Conservation (phyloP, 2,113 vertebrate species). For the Empidonax alnorum region DNA sequence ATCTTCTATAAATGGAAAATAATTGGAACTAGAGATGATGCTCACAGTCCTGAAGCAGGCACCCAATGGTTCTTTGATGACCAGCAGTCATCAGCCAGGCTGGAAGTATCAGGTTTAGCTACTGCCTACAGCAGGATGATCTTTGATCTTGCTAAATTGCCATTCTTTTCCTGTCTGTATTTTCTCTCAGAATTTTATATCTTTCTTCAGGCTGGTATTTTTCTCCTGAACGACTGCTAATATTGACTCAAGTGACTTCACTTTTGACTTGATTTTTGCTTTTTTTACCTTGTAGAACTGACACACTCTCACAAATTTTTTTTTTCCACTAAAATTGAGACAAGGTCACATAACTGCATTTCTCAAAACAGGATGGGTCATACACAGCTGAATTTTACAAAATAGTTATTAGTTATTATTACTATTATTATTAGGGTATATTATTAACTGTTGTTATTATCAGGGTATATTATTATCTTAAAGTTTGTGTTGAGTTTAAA, state of each 20-base stretch:
- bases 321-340: background rate
- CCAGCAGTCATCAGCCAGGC: background rate
- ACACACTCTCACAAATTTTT: background rate
- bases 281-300: background rate
- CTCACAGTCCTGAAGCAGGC: background rate
- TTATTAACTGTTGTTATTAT: background rate
- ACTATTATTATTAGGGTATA: background rate
- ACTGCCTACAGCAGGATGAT: conserved; percentile 1
- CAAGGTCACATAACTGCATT: background rate
- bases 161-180: background rate
- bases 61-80: background rate
- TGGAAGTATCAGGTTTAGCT: background rate
- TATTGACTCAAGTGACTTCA: conserved; percentile 17
- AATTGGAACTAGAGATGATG: background rate
- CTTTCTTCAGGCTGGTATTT: conserved; percentile 29
- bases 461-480: background rate
- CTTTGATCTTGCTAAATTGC: conserved; percentile 1
- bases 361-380: background rate
- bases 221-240: background rate
- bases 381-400: background rate
- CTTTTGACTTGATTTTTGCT: background rate
- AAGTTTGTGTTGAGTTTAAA: background rate
- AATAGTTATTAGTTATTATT: background rate
- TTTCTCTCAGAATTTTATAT: conserved; percentile 9
- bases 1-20: background rate